Evolutionary conservation across 1,140 invertebrate genomes (phyloP), one percentile per base, ranked within the genome.

Genomic region (Ruditapes philippinarum): DNA sequence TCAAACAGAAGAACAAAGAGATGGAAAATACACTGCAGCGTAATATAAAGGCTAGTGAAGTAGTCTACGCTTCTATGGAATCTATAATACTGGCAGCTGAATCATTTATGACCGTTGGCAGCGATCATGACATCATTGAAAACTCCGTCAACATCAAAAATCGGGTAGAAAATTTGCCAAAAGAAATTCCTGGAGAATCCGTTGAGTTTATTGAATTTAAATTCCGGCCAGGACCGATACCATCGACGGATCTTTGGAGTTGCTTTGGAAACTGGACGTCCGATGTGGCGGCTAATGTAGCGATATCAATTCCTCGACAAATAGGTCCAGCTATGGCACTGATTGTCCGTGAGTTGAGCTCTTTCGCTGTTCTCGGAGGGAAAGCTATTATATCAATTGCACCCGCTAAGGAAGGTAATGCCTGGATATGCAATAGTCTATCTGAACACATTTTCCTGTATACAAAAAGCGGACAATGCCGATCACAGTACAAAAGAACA

Each of bases 1-100:
- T 89, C 5, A 89, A 89, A 28, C 87, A 89, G 65, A 89, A 89
- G 54, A 89, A 89, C 40, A 89, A 89, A 60, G 87, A 89, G 33
- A 89, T 89, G 87, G 87, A 89, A 62, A 82, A 76, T 33, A 82
- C 68, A 3, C 22, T 89, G 40, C 87, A 89, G 65, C 60, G 80
- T 0, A 82, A 89, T 25, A 82, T 82, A 19, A 81, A 82, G 36
- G 78, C 79, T 17, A 28, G 65, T 1, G 87, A 89, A 14, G 80
- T 83, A n/a, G 87, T 89, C 3, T 54, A 82, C 42, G 79, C 79
- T 2, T 89, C 87, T 5, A 82, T 89, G 78, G 80, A 82, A 45
- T 89, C 87, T 17, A 89, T 89, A 17, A 83, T 89, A 14, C 68
- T 82, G 1, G 62, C 87, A 38, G 87, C 87, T 11, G 87, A 83